phyloP scores from a whole-genome alignment of 2,113 vertebrate genomes.

The Fulmarus glacialis region DNA sequence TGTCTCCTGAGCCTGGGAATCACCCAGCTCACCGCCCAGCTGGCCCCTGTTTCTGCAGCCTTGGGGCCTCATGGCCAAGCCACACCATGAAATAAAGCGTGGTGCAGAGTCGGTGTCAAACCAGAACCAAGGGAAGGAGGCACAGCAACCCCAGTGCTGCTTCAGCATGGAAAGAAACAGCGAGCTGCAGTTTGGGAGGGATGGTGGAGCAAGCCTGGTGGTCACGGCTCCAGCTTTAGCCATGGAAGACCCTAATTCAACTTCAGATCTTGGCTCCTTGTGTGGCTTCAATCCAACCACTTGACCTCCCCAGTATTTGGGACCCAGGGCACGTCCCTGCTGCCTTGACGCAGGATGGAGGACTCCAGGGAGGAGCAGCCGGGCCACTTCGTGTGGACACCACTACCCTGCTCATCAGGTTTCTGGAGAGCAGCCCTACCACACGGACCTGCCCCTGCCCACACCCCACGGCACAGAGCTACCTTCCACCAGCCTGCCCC shows the following conservation, averaged over 20 bases:
- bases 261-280: background rate
- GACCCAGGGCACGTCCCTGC: background rate
- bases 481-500: background rate
- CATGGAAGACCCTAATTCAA: background rate
- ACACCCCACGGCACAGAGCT: rapidly evolving
- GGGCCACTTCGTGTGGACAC: background rate
- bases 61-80: rapidly evolving
- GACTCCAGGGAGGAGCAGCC: background rate
- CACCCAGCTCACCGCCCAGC: background rate
- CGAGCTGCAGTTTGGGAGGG: too few relatives aligned
- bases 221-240: background rate
- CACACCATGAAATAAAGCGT: rapidly evolving
- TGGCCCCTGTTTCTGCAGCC: background rate
- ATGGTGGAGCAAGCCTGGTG: background rate
- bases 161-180: background rate
- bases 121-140: background rate
- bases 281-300: background rate
- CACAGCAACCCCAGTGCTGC: background rate
- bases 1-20: background rate
- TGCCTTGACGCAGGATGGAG: background rate
- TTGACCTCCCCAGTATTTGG: background rate
- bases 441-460: background rate
- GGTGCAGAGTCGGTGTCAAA: background rate
- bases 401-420: background rate
- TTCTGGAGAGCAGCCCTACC: background rate